phyloP scores from a whole-genome alignment of 2,797 vertebrate genomes.

The Acomys russatus region DNA sequence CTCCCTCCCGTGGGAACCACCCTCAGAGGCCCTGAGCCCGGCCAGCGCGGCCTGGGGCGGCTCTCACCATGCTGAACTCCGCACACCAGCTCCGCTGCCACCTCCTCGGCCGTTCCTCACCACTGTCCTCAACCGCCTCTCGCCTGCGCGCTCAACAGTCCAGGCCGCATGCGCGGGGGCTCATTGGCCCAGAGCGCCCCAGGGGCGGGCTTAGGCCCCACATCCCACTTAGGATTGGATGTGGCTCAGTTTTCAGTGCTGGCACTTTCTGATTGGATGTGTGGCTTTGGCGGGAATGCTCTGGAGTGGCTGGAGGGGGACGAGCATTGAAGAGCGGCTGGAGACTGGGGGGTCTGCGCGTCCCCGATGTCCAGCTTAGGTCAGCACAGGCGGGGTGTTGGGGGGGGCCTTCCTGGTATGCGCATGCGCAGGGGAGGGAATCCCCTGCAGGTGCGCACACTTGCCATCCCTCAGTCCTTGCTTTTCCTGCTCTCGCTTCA shows the following conservation, averaged over 20 bases:
- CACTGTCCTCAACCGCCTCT: not conserved
- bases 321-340: not conserved
- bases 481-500: no score
- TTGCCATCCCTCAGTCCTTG: not conserved
- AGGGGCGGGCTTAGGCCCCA: not conserved
- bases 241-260: no score
- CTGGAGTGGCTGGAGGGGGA: not conserved
- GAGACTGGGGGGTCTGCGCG: no score
- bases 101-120: not conserved
- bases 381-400: not conserved
- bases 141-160: not conserved
- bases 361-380: not conserved
- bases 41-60: not conserved
- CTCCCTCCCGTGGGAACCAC: not conserved
- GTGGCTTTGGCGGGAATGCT: not conserved
- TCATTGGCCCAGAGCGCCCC: not conserved
- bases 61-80: conserved; percentile 5
- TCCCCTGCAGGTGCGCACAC: not conserved
- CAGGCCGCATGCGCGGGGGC: not conserved
- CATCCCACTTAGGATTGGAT: not conserved
- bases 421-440: not conserved
- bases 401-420: not conserved
- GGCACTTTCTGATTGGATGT: not conserved
- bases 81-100: not conserved
- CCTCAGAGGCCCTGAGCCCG: not conserved